These are phyloP conservation scores for Drosophila yakuba DNA, from an alignment of 1,140 invertebrate species.

Conservation along the genomic window DNA sequence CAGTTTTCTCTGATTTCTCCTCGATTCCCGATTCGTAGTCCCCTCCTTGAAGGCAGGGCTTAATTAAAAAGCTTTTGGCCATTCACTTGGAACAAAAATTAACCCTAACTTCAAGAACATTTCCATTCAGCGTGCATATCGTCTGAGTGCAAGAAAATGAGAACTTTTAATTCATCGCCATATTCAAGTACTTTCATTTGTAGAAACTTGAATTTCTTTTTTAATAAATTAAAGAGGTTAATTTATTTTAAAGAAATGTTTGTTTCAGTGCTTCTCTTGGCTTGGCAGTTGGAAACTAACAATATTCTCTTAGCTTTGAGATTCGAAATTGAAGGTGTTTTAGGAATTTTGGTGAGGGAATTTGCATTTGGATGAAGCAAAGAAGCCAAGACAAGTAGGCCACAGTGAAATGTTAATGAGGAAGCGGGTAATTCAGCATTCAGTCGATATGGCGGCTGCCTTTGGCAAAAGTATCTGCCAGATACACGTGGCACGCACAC, in stretches of 20 bases:
- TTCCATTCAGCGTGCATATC: not conserved
- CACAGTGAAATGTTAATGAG: conserved; percentile 66
- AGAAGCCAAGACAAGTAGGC: conserved; percentile 58
- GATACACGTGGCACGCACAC: conserved; percentile 56
- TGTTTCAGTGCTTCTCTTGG: not conserved
- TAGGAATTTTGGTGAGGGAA: conserved; percentile 16
- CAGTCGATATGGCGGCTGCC: conserved; percentile 27
- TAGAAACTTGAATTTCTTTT: no score
- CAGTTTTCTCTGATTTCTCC: conserved; percentile 64
- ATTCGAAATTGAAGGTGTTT: conserved; percentile 24
- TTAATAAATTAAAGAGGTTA: no score
- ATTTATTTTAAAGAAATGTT: not conserved
- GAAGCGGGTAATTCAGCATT: conserved; percentile 73
- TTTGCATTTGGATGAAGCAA: conserved; percentile 42
- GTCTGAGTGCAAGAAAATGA: not conserved
- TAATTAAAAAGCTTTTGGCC: conserved; percentile 78
- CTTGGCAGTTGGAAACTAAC: conserved; percentile 1
- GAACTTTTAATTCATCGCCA: not conserved
- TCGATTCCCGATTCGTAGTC: conserved; percentile 54
- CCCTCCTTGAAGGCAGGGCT: conserved; percentile 58
- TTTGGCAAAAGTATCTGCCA: conserved; percentile 23
- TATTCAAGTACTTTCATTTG: no score
- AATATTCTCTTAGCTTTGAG: conserved; percentile 31
- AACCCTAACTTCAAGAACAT: not conserved
- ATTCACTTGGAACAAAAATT: conserved; percentile 14